These are phyloP conservation scores for Burhinus bistriatus DNA, from an alignment of 2,113 vertebrate genomes.

Conservation along the genomic window DNA sequence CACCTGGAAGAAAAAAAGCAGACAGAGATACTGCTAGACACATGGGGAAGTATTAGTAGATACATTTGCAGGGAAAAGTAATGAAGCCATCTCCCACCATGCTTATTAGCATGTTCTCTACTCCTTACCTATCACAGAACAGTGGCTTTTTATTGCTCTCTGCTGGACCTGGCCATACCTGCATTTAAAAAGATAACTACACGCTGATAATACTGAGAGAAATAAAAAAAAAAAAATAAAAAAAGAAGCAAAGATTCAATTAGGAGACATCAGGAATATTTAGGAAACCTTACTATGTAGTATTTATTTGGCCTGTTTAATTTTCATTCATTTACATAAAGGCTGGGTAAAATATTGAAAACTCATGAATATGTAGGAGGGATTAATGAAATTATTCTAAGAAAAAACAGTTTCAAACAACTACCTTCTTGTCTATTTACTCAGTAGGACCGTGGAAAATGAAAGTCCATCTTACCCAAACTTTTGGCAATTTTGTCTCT, in stretches of 20 bases:
- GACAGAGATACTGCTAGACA: not conserved
- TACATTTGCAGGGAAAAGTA: not conserved
- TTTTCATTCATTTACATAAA: not conserved
- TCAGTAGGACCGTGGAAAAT: not conserved
- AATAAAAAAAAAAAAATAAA: not conserved
- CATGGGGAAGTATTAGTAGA: not conserved
- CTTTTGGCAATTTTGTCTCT: not conserved
- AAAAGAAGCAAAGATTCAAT: not conserved
- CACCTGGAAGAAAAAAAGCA: not conserved
- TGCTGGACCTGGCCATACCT: not conserved
- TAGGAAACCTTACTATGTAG: not conserved
- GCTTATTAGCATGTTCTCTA: not conserved
- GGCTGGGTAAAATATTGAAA: not conserved
- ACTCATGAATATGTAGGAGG: not conserved
- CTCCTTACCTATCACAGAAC: not conserved
- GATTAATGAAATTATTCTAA: not conserved
- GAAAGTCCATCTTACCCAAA: not conserved
- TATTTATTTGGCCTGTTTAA: not conserved
- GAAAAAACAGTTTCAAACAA: not conserved
- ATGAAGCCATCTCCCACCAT: not conserved
- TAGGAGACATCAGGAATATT: not conserved
- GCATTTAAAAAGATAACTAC: not conserved
- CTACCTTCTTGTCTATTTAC: not conserved
- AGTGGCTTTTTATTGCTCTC: not conserved
- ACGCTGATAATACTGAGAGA: not conserved